These are phyloP conservation scores for Cephonodes hylas DNA, from an alignment of 2,888 invertebrate species.

Conservation along the genomic window DNA sequence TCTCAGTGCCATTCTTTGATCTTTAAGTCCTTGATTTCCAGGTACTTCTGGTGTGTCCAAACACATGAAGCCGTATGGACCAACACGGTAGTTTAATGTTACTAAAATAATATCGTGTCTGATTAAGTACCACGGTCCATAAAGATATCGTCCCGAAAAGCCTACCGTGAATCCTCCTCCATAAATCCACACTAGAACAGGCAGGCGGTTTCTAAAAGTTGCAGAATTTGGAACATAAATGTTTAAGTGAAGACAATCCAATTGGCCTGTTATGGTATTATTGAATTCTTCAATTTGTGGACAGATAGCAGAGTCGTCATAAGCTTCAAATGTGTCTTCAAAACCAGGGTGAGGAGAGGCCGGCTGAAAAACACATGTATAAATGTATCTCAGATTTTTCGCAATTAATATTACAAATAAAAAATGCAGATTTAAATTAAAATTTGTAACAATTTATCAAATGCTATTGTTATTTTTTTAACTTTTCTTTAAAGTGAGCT, in stretches of 20 bases:
- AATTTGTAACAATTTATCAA: too few species aligned
- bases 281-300: slow-evolving; percentile 47
- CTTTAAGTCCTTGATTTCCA: slow-evolving; percentile 61
- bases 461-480: too few species aligned
- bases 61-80: slow-evolving; percentile 62
- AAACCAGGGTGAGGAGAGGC: slow-evolving; percentile 44
- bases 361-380: slow-evolving; percentile 38
- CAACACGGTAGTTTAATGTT: slow-evolving; percentile 55
- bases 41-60: slow-evolving; percentile 45
- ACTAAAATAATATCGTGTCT: slow-evolving; percentile 52
- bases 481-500: too few species aligned
- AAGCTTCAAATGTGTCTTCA: slow-evolving; percentile 47
- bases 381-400: too few species aligned
- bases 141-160: slow-evolving; percentile 33
- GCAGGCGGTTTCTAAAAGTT: slow-evolving; percentile 36
- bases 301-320: slow-evolving; percentile 49
- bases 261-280: slow-evolving; percentile 33
- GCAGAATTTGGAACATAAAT: slow-evolving; percentile 50
- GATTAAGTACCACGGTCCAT: slow-evolving; percentile 49
- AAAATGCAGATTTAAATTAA: too few species aligned
- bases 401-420: too few species aligned
- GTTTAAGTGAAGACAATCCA: slow-evolving; percentile 54
- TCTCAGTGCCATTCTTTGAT: slow-evolving; percentile 49
- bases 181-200: slow-evolving; percentile 54
- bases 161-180: slow-evolving; percentile 49